Base-by-base conservation (phyloP, 2,888 invertebrate genomes). In the Hypomecis atomaria region DNA sequence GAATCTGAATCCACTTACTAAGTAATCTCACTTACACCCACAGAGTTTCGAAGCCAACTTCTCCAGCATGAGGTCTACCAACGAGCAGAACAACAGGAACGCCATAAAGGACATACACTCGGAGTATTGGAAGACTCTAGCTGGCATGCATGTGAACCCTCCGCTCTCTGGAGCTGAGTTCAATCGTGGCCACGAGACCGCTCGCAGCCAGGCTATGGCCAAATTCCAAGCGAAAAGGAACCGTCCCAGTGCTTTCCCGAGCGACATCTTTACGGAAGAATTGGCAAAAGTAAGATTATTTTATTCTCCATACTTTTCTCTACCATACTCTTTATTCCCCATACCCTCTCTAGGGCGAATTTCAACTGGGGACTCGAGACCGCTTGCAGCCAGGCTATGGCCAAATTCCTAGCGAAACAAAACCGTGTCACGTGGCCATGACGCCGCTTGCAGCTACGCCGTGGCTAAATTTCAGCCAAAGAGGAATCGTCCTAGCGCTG, bases 201-300 rank as follows among this genome's bases (percentile, higher is more conserved):
- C 42, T 11, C 48, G 42, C 13, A 61, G n/a, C 11, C 8, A n/a
- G 11, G 60, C 54, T 4, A 40, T 55, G 6, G 40, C 42, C 10
- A 38, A 55, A 0, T 55, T 61, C 11, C 36, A 48, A 36, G 38
- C 23, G 6, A 48, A 13, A 13, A 61, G 54, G 23, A 61, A 54
- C 10, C 47, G 42, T 3, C 13, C 54, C 11, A 13, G 11, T 5
- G 11, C 54, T 5, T 55, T 47, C 23, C 42, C 60, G 13, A 36
- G 47, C 8, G 60, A 61, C 13, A 11, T 49, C 11, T 61, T 55
- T 37, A 42, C 48, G n/a, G 60, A 54, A 47, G 54, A 61, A 10
- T 49, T 61, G 11, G n/a, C 11, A 5, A 61, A 61, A 54, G 60
- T 61, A 23, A 23, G 23, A 23, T 23, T 3, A 1, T 23, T 23